Conservation (phyloP, 2,888 invertebrate species). For the Pristionchus arcanus region DNA sequence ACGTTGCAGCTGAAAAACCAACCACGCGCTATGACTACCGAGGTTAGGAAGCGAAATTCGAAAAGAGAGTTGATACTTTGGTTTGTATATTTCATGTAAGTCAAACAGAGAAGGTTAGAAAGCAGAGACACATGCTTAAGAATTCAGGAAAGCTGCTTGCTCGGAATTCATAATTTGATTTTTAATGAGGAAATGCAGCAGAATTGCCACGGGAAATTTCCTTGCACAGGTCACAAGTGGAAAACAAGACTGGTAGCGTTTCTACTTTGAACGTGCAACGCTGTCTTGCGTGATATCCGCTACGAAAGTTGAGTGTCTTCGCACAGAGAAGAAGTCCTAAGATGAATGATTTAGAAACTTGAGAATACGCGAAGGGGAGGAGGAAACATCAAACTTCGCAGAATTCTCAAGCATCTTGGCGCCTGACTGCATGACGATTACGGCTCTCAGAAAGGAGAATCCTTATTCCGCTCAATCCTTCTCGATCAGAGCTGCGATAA, state of each 20-base stretch:
- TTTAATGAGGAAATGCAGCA: not conserved
- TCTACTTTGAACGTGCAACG: not conserved
- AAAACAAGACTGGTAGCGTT: not conserved
- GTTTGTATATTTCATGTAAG: too few species aligned
- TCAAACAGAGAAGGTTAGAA: not conserved
- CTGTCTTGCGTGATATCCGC: not conserved
- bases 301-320: not conserved
- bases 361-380: not conserved
- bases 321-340: too few species aligned
- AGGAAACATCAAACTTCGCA: conserved; percentile 6
- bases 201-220: not conserved
- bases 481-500: not conserved
- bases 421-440: too few species aligned
- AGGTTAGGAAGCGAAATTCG: too few species aligned
- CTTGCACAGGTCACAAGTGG: not conserved
- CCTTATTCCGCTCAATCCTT: not conserved
- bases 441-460: not conserved
- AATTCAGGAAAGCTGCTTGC: not conserved
- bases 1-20: not conserved
- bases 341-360: not conserved
- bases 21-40: not conserved
- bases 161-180: not conserved
- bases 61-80: too few species aligned
- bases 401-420: not conserved
- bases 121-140: not conserved